These are phyloP conservation scores for Brachyhypopomus occidentalis DNA, from an alignment of 2,113 vertebrate genomes.

Conservation along the genomic window DNA sequence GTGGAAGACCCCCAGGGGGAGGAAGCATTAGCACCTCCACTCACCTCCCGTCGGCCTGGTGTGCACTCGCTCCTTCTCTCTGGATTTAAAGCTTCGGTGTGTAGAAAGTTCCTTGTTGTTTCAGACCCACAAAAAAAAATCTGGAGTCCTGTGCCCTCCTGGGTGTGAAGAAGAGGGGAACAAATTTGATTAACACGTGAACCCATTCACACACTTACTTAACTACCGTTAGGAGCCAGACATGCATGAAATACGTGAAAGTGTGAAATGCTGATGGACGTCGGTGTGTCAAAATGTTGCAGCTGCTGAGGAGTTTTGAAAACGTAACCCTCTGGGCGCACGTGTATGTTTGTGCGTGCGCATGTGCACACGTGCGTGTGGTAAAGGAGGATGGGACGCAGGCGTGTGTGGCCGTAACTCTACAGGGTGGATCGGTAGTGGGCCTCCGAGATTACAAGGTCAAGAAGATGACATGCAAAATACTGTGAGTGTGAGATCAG, in stretches of 20 bases:
- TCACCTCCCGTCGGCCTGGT: conserved; percentile 8
- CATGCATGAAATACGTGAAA: too few relatives aligned
- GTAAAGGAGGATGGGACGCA: background rate
- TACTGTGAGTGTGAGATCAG: background rate
- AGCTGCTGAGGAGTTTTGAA: too few relatives aligned
- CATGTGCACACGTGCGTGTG: background rate
- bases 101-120: conserved; percentile 14
- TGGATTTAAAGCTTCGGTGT: background rate
- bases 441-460: conserved; percentile 19
- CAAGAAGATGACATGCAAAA: conserved; percentile 17
- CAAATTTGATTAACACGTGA: conserved; percentile 25
- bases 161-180: conserved; percentile 1
- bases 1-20: background rate
- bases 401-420: conserved; percentile 21
- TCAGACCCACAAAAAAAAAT: conserved; percentile 7
- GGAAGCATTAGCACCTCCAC: conserved; percentile 31
- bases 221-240: too few relatives aligned
- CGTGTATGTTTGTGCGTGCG: conserved; percentile 25
- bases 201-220: background rate
- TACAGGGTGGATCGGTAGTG: background rate
- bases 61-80: background rate
- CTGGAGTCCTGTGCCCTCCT: background rate
- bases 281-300: too few relatives aligned
- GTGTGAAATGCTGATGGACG: too few relatives aligned
- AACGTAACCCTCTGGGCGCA: background rate